Evolutionary conservation across 2,113 vertebrate genomes (phyloP), one percentile per base, ranked within the genome.

Genomic region (Cryptotis parvus): DNA sequence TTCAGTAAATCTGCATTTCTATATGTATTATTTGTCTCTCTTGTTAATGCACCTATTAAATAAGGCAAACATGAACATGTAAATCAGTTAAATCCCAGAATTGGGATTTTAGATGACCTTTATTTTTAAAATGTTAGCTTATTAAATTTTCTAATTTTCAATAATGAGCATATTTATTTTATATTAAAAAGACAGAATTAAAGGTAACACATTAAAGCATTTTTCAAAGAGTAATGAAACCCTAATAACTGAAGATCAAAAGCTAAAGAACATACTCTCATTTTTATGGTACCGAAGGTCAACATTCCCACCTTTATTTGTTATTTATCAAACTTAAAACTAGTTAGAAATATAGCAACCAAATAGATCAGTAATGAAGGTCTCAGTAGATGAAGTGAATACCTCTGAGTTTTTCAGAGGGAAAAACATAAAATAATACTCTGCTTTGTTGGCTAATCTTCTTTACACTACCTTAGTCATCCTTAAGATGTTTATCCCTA

Each of bases 51-150:
- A 37, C 63, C 41, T 39, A 65, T 22, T 39, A 79, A 29, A 49
- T 45, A 63, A 4, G 20, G 22, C 26, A 41, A 49, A 84, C 15
- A 61, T 9, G 16, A 65, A 31, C 27, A 83, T 73, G 6, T 24
- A 37, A 43, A 41, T 27, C 26, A 76, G 31, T 69, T 9, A 41
- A 52, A 31, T 58, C 10, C 37, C 14, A 58, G 10, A 84, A 72
- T 43, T 65, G 9, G 7, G 29, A 31, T 52, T 63, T 80, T 31
- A 65, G 31, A 52, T 52, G 15, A n/a, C 31, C 7, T 37, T 92
- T 35, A 35, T 73, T 77, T 89, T 89, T n/a, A 22, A 81, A 76
- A 37, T 14, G 35, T 84, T 88, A 65, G 9, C 6, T 83, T 68
- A 68, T 27, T 78, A 3, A 45, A 66, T n/a, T 87, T 49, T 84